Percentiles rank a stretch among this genome's conserved stretches.
Conservation (phyloP, 2,888 invertebrate species). For the Griposia aprilina region DNA sequence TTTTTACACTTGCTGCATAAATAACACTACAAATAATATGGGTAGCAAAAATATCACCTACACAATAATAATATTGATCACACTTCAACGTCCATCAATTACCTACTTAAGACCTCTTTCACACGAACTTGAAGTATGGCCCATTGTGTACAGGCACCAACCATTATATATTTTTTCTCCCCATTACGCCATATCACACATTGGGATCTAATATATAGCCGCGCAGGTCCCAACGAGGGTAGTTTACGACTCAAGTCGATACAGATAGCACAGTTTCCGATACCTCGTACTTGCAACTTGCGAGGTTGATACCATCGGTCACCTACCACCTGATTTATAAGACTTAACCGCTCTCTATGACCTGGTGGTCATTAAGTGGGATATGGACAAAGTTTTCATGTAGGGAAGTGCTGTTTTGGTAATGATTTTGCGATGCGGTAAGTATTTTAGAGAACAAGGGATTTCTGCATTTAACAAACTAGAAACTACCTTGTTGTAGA, state of each 20-base stretch:
- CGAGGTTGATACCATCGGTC: conserved; percentile 56
- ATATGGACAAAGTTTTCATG: conserved; percentile 4
- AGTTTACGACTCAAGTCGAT: conserved; percentile 60
- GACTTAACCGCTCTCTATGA: conserved; percentile 42
- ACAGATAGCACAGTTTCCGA: conserved; percentile 62
- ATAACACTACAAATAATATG: background rate
- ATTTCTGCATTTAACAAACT: background rate
- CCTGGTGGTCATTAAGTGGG: conserved; percentile 42
- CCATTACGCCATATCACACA: conserved; percentile 61
- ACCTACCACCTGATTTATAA: conserved; percentile 62
- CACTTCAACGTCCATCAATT: conserved; percentile 47
- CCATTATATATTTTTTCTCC: conserved; percentile 59
- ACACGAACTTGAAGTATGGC: conserved; percentile 44
- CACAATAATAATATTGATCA: conserved; percentile 20
- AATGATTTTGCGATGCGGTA: background rate
- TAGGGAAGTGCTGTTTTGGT: background rate
- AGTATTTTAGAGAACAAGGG: background rate
- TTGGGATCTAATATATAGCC: conserved; percentile 58
- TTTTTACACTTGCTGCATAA: background rate
- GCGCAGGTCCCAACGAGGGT: conserved; percentile 49
- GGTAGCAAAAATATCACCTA: background rate
- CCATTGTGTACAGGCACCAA: conserved; percentile 53
- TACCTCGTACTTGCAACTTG: conserved; percentile 52
- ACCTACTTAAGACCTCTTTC: conserved; percentile 43
- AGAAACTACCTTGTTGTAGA: background rate